Evolutionary conservation across 1,140 invertebrate species (phyloP).

Genomic region (Drosophila ambigua): DNA sequence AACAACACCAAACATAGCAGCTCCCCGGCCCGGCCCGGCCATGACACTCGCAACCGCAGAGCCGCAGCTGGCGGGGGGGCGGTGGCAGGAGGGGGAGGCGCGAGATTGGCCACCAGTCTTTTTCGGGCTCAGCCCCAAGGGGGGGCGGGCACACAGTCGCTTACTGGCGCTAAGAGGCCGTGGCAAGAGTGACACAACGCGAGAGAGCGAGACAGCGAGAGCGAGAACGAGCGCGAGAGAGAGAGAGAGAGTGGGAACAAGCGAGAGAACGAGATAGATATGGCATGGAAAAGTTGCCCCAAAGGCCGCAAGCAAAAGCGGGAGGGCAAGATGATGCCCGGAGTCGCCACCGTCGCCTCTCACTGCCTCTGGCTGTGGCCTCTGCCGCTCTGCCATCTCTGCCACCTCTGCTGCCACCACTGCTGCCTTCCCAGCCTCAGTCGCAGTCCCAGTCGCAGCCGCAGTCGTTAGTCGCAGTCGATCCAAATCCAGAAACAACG

Average conservation of each 20-base stretch:
- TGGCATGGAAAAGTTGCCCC: slow-evolving; percentile 41
- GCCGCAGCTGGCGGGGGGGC: slow-evolving; percentile 23
- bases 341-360: slow-evolving; percentile 15
- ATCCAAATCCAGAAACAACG: slow-evolving; percentile 78
- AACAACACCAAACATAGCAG: slow-evolving; percentile 13
- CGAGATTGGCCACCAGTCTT: slow-evolving; percentile 42
- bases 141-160: slow-evolving; percentile 51
- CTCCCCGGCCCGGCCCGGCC: not conserved
- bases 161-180: slow-evolving; percentile 62
- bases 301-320: slow-evolving; percentile 58
- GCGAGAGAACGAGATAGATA: slow-evolving; percentile 16
- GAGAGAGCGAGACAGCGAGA: not conserved
- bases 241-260: slow-evolving; percentile 3
- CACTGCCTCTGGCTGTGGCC: too few species aligned
- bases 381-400: too few species aligned
- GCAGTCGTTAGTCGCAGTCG: slow-evolving; percentile 61
- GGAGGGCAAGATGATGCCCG: slow-evolving; percentile 64
- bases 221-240: slow-evolving; percentile 22
- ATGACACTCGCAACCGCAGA: slow-evolving; percentile 51
- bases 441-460: slow-evolving; percentile 5
- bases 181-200: slow-evolving; percentile 3
- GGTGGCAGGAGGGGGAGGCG: not conserved
- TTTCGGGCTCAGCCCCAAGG: slow-evolving; percentile 30
- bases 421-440: not conserved
- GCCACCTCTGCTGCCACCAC: not conserved